These are phyloP conservation scores for Sesia bembeciformis DNA, from an alignment of 2,888 invertebrate species.

Conservation along the genomic window DNA sequence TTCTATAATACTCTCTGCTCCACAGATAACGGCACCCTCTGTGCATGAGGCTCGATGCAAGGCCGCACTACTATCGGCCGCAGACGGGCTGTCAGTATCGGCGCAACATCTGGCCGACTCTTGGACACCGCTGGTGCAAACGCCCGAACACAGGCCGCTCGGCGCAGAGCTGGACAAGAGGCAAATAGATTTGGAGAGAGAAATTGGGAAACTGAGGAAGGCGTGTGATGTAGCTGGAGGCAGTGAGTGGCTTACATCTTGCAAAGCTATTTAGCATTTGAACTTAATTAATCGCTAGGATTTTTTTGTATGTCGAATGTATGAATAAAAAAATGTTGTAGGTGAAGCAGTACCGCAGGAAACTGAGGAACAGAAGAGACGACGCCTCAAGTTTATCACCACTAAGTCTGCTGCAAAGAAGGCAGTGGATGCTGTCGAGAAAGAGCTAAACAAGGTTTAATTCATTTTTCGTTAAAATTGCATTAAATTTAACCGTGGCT, in stretches of 20 bases:
- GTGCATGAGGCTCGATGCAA: constrained; percentile 51
- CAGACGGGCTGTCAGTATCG: constrained; percentile 28
- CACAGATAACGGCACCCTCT: constrained; percentile 41
- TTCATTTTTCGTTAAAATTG: background rate
- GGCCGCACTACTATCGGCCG: constrained; percentile 41
- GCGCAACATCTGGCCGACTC: constrained; percentile 24
- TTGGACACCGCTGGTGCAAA: constrained; percentile 33
- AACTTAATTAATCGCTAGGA: background rate
- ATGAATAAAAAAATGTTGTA: background rate
- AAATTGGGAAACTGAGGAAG: constrained; percentile 18
- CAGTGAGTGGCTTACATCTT: background rate
- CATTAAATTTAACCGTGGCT: background rate
- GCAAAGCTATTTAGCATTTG: background rate
- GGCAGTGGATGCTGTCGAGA: constrained; percentile 1
- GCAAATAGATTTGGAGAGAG: constrained; percentile 35
- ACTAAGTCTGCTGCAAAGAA: constrained; percentile 1
- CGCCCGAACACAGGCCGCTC: constrained; percentile 15
- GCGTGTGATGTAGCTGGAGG: constrained; percentile 16
- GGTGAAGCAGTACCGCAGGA: background rate
- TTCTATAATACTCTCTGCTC: background rate
- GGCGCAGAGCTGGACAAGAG: constrained; percentile 28
- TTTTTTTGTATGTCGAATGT: background rate
- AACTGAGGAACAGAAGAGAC: background rate
- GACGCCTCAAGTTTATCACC: constrained; percentile 4
- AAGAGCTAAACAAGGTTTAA: constrained; percentile 2